Base-by-base conservation (phyloP, 92 coral and sea anemone species). In the Meandrina meandrites region DNA sequence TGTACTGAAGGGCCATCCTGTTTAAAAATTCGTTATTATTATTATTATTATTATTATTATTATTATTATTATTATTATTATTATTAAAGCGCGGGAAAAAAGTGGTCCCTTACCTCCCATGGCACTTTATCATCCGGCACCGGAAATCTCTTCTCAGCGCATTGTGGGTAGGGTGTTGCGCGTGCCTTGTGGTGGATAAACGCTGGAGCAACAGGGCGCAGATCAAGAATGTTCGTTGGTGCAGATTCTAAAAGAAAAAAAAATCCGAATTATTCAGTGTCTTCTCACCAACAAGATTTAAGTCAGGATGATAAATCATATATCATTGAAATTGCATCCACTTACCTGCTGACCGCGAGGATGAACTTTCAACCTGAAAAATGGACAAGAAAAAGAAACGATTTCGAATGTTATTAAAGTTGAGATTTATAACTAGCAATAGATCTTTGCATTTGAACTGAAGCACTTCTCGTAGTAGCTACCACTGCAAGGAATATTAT, bases 111-210 rank as follows among this genome's bases (percentile, higher is more conserved):
- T 86, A 96, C 99, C 79, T 93, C 90, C 99, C 99, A 97, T 5
- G 91, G 87, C 19, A 97, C 97, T 82, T 90, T 90, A 35, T 92
- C 94, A 83, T 97, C 99, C 57, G 97, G 93, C 35, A 97, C 95
- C 18, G 84, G 89, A 79, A 91, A 81, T 73, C 97, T 90, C 79
- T 81, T 90, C 45, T 79, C 87, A 6, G 98, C 94, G 86, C 93
- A 90, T 64, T 84, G 92, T 79, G 99, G 99, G 91, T 97, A 97
- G 47, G 96, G 94, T 19, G 99, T 88, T 48, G 95, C 86, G 67
- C 99, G 95, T n/a, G 99, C 96, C 88, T 97, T 97, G 87, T 95
- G 94, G 75, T 97, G 99, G 27, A 97, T 56, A 17, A 94, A 88
- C 15, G 94, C 84, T 53, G 90, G 81, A 37, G 94, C 71, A 31